These are phyloP conservation scores for Rhabdomys dilectus DNA, from an alignment of 2,113 vertebrate genomes.

Conservation along the genomic window DNA sequence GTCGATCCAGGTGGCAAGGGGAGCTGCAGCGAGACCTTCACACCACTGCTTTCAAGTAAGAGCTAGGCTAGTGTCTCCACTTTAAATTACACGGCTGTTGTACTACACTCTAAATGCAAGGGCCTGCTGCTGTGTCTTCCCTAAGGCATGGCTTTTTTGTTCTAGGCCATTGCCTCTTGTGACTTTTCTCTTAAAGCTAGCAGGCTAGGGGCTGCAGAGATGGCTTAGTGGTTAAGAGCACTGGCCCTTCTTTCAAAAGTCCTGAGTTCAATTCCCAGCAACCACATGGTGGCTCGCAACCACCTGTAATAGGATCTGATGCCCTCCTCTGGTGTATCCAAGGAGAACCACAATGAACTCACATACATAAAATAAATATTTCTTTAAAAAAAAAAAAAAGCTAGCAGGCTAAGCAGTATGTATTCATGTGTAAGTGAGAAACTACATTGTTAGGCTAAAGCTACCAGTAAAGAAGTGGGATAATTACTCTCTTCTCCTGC, in stretches of 20 bases:
- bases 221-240: too few relatives aligned
- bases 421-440: neutral
- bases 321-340: too few relatives aligned
- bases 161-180: neutral
- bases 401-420: neutral
- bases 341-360: too few relatives aligned
- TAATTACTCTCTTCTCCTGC: neutral
- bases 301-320: too few relatives aligned
- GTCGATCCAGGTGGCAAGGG: constrained; percentile 96
- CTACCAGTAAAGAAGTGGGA: neutral
- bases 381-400: neutral
- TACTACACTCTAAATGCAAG: neutral
- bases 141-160: neutral
- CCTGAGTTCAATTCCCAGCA: too few relatives aligned
- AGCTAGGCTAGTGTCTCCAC: neutral
- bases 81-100: neutral
- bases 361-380: too few relatives aligned
- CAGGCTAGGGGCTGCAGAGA: too few relatives aligned
- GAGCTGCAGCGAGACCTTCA: constrained; percentile 97
- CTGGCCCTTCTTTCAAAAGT: too few relatives aligned
- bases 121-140: neutral
- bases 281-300: too few relatives aligned
- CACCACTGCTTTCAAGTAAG: constrained; percentile 92
- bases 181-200: neutral
- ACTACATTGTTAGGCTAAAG: neutral